Conservation (phyloP, 2,888 invertebrate genomes). For the Polydrusus pterygomalis region DNA sequence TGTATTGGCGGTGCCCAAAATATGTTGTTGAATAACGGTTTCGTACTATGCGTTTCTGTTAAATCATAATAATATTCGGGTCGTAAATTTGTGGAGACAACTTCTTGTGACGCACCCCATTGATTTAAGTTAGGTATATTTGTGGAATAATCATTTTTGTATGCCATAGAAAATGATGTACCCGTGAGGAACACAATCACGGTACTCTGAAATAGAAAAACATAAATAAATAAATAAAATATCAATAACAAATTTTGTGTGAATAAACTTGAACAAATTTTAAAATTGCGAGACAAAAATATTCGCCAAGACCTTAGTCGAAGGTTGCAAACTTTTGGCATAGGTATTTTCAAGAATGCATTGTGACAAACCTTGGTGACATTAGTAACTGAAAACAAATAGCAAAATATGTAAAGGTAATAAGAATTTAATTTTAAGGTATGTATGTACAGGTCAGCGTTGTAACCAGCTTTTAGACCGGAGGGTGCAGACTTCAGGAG, state of each 20-base stretch:
- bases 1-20: conserved; percentile 10
- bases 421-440: too few species aligned
- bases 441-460: too few species aligned
- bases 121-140: neutral
- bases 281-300: neutral
- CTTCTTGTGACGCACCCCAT: neutral
- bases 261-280: neutral
- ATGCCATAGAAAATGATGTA: neutral
- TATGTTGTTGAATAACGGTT: conserved; percentile 23
- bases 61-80: neutral
- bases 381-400: neutral
- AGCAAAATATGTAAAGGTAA: neutral
- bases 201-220: conserved; percentile 20
- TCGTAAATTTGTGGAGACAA: neutral
- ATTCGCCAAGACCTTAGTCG: neutral
- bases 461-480: too few species aligned
- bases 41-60: neutral
- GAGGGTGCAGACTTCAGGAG: too few species aligned
- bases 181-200: conserved; percentile 9
- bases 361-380: neutral
- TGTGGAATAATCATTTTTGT: neutral
- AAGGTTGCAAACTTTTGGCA: conserved; percentile 5
- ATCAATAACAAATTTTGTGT: neutral
- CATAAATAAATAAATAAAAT: neutral
- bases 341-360: neutral